A percentile compares a stretch with the other conserved stretches of the same genome.
These are phyloP conservation scores for Scylla paramamosain DNA, from an alignment of 1,140 invertebrate species.

Conservation along the genomic window DNA sequence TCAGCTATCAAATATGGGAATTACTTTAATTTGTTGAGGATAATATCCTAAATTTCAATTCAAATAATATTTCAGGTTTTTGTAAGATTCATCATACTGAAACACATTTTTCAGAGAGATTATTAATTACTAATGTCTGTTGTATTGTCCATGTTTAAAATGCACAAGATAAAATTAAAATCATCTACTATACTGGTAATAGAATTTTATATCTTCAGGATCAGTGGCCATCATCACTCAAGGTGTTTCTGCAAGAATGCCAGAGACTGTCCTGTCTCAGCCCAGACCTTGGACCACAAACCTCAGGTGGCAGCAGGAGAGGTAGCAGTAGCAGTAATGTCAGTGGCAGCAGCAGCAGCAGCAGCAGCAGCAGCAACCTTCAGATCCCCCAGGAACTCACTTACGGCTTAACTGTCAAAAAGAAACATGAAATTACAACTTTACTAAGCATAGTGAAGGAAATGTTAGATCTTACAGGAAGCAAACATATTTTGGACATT, in stretches of 20 bases:
- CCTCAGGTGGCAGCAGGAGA: background rate
- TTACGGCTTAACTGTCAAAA: slow-evolving; percentile 43
- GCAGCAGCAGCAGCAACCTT: background rate
- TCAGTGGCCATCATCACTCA: slow-evolving; percentile 45
- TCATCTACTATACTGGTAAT: background rate
- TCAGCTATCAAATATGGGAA: too few relatives aligned
- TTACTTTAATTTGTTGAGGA: too few relatives aligned
- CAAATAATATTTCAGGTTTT: too few relatives aligned
- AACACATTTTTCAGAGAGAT: background rate
- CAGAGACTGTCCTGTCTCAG: slow-evolving; percentile 18
- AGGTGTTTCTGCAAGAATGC: slow-evolving; percentile 10
- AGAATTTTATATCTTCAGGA: background rate
- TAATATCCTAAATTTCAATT: too few relatives aligned
- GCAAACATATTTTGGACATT: slow-evolving; percentile 40
- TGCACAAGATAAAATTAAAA: background rate
- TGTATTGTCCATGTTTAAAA: too few relatives aligned
- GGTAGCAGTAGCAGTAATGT: too few relatives aligned
- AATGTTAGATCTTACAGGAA: slow-evolving; percentile 36
- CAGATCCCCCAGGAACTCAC: slow-evolving; percentile 25
- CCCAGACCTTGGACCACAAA: background rate
- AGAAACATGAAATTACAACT: slow-evolving; percentile 56
- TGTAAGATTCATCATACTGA: too few relatives aligned
- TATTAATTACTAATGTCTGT: background rate
- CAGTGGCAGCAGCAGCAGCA: background rate
- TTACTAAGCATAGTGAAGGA: background rate